phyloP scores from a whole-genome alignment of 2,113 vertebrate species.

The Pterocles orientalis region DNA sequence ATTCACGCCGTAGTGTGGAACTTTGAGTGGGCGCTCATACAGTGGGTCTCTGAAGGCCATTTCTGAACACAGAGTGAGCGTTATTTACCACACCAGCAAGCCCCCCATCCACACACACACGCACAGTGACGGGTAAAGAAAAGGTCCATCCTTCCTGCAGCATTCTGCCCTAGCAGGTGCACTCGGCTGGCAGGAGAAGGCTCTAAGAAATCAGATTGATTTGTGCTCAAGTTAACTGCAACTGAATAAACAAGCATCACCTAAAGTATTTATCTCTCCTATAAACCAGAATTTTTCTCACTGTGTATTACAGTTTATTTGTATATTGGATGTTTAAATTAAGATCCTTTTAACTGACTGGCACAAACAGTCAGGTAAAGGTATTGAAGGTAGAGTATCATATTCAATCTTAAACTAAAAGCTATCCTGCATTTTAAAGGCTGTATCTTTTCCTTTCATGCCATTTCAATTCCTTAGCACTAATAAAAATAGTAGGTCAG shows the following conservation, averaged over 20 bases:
- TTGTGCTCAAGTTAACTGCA: not conserved
- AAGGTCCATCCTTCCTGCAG: not conserved
- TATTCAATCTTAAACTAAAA: slow-evolving; percentile 12
- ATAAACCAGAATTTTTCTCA: not conserved
- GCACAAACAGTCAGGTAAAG: slow-evolving; percentile 24
- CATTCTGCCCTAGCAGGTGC: not conserved
- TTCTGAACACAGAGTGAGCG: not conserved
- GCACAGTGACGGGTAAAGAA: not conserved
- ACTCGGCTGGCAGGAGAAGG: not conserved
- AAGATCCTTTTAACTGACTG: slow-evolving; percentile 24
- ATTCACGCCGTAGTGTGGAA: not conserved
- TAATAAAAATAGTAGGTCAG: slow-evolving; percentile 28
- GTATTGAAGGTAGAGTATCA: not conserved
- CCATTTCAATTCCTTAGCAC: not conserved
- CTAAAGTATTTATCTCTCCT: not conserved
- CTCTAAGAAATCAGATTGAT: not conserved
- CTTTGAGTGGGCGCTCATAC: not conserved
- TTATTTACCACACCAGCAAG: not conserved
- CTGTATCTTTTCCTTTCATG: not conserved
- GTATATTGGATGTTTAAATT: not conserved
- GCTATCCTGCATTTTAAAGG: not conserved
- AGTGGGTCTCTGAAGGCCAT: not conserved
- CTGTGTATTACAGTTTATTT: not conserved
- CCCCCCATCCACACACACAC: not conserved
- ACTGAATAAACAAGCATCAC: not conserved